These are phyloP conservation scores for Selenia dentaria DNA, from an alignment of 2,888 invertebrate genomes.

Conservation along the genomic window DNA sequence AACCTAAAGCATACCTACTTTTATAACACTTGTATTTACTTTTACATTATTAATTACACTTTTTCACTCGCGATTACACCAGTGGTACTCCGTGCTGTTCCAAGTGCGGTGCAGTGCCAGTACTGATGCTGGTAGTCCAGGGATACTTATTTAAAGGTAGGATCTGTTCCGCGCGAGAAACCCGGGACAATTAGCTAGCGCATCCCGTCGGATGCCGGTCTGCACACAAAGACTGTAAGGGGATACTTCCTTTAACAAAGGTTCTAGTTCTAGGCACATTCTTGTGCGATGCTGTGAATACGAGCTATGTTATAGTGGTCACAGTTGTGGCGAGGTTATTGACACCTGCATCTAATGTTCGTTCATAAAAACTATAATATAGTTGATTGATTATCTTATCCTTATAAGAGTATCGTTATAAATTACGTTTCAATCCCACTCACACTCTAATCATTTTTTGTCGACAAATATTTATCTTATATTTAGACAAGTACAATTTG, in stretches of 20 bases:
- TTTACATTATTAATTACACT: too few species aligned
- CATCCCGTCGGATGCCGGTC: conserved; percentile 65
- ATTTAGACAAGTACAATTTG: too few species aligned
- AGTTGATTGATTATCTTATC: too few species aligned
- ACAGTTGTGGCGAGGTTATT: conserved; percentile 23
- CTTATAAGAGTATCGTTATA: too few species aligned
- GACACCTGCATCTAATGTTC: conserved; percentile 10
- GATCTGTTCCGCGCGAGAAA: conserved; percentile 68
- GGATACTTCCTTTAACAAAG: conserved; percentile 80
- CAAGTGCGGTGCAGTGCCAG: conserved; percentile 41
- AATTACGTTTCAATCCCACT: too few species aligned
- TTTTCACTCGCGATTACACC: conserved; percentile 40
- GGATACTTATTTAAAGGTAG: conserved; percentile 71
- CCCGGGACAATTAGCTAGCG: conserved; percentile 67
- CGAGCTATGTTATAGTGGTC: conserved; percentile 41
- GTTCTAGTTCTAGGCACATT: conserved; percentile 63
- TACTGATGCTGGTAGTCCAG: conserved; percentile 62
- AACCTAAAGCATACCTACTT: too few species aligned
- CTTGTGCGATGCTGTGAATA: conserved; percentile 52
- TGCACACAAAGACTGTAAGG: conserved; percentile 75
- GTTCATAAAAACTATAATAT: too few species aligned
- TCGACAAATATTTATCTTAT: too few species aligned
- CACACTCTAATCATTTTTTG: too few species aligned
- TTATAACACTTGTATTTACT: too few species aligned
- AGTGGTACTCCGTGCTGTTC: conserved; percentile 29